A percentile compares a stretch with the other conserved stretches of the same genome.
phyloP scores from a whole-genome alignment of 2,113 vertebrate species.

The Nycticryphes semicollaris region DNA sequence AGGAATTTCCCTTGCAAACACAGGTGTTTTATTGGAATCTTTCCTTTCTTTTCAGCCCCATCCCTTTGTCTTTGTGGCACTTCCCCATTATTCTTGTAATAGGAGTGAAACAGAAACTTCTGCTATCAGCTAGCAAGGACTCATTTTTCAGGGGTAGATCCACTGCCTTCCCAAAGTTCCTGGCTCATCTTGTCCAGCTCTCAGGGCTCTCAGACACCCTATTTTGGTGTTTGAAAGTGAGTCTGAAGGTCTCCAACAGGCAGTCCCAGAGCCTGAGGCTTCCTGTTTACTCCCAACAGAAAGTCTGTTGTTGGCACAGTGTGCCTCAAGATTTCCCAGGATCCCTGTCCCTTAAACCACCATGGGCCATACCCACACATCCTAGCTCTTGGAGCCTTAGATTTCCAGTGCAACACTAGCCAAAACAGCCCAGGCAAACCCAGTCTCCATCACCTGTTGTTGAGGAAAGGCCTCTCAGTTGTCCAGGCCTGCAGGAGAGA shows the following conservation, averaged over 20 bases:
- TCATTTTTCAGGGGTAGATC: not conserved
- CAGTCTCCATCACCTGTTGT: not conserved
- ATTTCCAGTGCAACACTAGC: not conserved
- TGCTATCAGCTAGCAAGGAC: not conserved
- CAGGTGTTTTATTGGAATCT: not conserved
- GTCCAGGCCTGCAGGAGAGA: not conserved
- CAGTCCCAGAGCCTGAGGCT: not conserved
- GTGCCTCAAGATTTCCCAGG: not conserved
- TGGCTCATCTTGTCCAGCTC: not conserved
- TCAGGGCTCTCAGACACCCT: not conserved
- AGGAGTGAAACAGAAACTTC: not conserved
- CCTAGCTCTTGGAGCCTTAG: not conserved
- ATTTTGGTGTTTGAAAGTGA: not conserved
- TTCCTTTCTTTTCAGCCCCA: not conserved
- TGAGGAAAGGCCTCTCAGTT: not conserved
- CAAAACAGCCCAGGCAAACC: not conserved
- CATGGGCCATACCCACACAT: fast-evolving
- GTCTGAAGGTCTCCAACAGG: not conserved
- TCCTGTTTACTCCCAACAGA: not conserved
- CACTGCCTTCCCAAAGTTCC: not conserved
- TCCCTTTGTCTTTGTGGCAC: not conserved
- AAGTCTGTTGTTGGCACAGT: not conserved
- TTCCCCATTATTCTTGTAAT: not conserved
- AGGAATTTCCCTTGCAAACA: not conserved
- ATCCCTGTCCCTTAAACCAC: not conserved